Evolutionary conservation across 64 coral and sea anemone genomes (phyloP).

Genomic region (Orbicella faveolata): DNA sequence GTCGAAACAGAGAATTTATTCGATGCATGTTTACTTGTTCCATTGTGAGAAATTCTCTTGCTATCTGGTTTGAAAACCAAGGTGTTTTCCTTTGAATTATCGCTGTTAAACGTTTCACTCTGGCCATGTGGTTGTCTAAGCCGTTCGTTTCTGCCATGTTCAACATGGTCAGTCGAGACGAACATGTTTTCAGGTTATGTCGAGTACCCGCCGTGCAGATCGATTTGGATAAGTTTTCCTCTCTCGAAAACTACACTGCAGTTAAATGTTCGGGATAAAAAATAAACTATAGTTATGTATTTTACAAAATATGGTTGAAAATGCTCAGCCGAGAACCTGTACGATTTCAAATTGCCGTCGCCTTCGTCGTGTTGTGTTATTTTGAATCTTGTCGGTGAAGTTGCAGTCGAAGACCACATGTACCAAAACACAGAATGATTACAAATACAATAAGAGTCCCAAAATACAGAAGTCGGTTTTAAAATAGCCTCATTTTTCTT

Average conservation of each 20-base stretch:
- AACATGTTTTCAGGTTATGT: neutral
- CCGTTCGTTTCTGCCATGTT: neutral
- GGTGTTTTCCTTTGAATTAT: neutral
- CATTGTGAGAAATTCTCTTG: neutral
- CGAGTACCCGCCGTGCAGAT: conserved; percentile 3
- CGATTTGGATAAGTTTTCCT: neutral
- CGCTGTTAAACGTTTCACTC: neutral
- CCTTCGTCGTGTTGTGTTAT: neutral
- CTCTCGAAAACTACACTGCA: neutral
- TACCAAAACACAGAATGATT: conserved; percentile 21
- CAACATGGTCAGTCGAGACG: neutral
- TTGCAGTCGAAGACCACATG: conserved; percentile 15
- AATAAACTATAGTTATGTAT: neutral
- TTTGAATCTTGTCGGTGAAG: neutral
- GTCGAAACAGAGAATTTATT: neutral
- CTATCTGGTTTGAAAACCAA: neutral
- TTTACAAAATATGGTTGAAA: neutral
- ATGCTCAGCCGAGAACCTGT: neutral
- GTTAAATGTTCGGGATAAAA: neutral
- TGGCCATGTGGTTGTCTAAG: neutral
- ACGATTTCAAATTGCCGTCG: neutral
- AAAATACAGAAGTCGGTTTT: neutral
- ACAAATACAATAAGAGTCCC: neutral
- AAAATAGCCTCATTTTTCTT: neutral
- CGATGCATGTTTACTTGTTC: neutral